A percentile compares a stretch with the other conserved stretches of the same genome.
Evolutionary conservation across 2,113 vertebrate genomes (phyloP).

Genomic region (Paralichthys olivaceus): DNA sequence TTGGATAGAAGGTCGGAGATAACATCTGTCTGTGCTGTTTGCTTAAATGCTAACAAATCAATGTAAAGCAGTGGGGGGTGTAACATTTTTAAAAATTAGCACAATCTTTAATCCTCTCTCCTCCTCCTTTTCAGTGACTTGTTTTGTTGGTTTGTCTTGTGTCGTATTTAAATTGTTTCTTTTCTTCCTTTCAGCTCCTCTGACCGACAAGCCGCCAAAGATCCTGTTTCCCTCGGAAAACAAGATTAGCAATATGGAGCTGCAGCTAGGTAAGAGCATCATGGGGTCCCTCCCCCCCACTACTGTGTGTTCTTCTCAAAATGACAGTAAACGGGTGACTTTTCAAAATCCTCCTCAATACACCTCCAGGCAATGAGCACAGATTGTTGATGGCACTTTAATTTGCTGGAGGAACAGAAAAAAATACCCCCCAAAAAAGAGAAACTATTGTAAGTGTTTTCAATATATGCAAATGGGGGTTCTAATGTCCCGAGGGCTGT

Average conservation of each 20-base stretch:
- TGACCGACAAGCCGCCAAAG: slow-evolving; percentile 96
- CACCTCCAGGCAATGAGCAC: slow-evolving; percentile 47
- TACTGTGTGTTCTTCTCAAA: slow-evolving; percentile 13
- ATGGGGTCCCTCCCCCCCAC: slow-evolving; percentile 58
- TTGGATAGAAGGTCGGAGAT: slow-evolving; percentile 4
- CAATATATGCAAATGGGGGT: slow-evolving; percentile 59
- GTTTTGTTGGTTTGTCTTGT: background rate
- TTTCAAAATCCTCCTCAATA: slow-evolving; percentile 58
- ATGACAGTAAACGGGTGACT: slow-evolving; percentile 68
- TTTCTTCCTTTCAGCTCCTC: slow-evolving; percentile 87
- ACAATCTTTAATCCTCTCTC: background rate
- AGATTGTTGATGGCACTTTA: slow-evolving; percentile 64
- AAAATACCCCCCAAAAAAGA: slow-evolving; percentile 3
- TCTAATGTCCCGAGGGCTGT: slow-evolving; percentile 70
- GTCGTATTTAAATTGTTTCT: slow-evolving; percentile 21
- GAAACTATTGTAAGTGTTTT: slow-evolving; percentile 41
- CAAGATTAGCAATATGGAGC: slow-evolving; percentile 92
- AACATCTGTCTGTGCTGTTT: background rate
- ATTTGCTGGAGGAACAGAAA: slow-evolving; percentile 45
- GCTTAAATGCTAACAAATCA: slow-evolving; percentile 7
- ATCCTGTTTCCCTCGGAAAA: slow-evolving; percentile 93
- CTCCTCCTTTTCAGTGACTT: background rate
- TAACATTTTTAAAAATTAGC: background rate
- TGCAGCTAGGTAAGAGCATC: slow-evolving; percentile 90
- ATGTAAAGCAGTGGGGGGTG: background rate